A percentile compares a stretch with the other conserved stretches of the same genome.
Conservation (phyloP, 2,113 vertebrate genomes). For the Ceuthmochares aereus region DNA sequence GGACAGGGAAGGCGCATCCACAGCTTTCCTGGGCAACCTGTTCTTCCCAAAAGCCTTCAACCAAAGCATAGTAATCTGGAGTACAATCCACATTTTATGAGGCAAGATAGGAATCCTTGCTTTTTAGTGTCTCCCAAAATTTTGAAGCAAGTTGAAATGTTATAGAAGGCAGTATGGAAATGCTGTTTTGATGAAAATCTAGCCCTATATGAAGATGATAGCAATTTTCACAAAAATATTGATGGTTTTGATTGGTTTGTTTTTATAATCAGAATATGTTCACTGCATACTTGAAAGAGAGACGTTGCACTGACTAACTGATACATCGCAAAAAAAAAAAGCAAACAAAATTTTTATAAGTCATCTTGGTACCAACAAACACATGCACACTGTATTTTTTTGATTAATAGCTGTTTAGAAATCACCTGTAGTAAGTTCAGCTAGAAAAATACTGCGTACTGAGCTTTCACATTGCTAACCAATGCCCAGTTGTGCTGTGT, state of each 20-base stretch:
- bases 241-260: accelerated
- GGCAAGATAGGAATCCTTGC: neutral
- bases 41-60: neutral
- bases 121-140: neutral
- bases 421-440: neutral
- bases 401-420: neutral
- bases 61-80: neutral
- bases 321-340: no score
- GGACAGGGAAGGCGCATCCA: no score
- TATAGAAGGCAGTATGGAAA: neutral
- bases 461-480: neutral
- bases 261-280: neutral
- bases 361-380: neutral
- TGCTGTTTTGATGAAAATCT: neutral
- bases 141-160: neutral
- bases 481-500: neutral
- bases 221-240: neutral
- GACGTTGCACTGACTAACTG: neutral
- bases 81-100: neutral
- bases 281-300: neutral
- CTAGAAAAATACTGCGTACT: neutral
- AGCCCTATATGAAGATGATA: neutral
- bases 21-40: no score
- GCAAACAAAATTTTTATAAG: neutral
- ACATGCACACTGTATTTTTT: accelerated